Percentiles rank a stretch among this genome's conserved stretches.
phyloP scores from a whole-genome alignment of 2,113 vertebrate species.

The Bubo scandiacus region DNA sequence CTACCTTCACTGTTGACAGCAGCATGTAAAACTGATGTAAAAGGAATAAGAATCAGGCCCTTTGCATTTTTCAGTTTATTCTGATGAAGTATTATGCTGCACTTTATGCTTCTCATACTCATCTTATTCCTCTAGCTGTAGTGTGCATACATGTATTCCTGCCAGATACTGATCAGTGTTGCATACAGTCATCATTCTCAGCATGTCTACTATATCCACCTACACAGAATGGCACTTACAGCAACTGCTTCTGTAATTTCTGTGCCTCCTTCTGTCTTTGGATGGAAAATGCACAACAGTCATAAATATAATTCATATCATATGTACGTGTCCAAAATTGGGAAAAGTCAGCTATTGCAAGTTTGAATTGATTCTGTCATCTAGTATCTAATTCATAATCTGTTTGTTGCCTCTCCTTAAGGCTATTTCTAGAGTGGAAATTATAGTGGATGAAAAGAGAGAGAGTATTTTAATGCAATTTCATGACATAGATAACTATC shows the following conservation, averaged over 20 bases:
- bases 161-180: background rate
- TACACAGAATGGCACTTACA: background rate
- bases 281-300: conserved; percentile 18
- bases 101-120: background rate
- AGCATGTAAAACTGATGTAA: background rate
- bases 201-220: background rate
- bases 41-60: background rate
- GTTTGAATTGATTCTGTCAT: conserved; percentile 46
- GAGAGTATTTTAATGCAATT: conserved; percentile 54
- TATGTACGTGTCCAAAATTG: background rate
- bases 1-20: background rate
- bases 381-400: conserved; percentile 50
- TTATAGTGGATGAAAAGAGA: conserved; percentile 48
- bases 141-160: background rate
- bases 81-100: background rate
- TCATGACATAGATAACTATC: conserved; percentile 34
- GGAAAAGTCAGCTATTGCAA: conserved; percentile 27
- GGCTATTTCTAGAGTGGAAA: conserved; percentile 51
- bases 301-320: conserved; percentile 47
- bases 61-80: background rate
- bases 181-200: conserved; percentile 17
- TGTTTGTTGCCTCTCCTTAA: conserved; percentile 25
- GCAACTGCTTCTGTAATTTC: conserved; percentile 32
- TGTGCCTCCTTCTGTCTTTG: conserved; percentile 32
- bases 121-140: background rate